Conservation (phyloP, 2,888 invertebrate genomes). For the Terebella lapidaria region DNA sequence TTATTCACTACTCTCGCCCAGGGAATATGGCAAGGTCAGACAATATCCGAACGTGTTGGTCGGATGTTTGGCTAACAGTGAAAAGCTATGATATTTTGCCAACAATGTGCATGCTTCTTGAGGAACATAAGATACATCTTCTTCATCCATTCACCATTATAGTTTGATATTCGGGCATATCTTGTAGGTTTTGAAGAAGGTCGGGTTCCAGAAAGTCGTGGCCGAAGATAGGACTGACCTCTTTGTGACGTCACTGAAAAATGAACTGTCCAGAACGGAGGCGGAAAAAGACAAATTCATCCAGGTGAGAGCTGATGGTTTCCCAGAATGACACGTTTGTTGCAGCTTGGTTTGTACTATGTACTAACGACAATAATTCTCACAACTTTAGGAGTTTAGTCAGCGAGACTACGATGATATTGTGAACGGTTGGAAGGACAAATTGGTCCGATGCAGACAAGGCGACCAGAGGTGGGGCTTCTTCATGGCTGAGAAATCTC, state of each 20-base stretch:
- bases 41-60: neutral
- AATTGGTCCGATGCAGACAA: conserved; percentile 30
- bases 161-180: no score
- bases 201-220: conserved; percentile 56
- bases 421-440: conserved; percentile 53
- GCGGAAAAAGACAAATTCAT: conserved; percentile 55
- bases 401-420: conserved; percentile 56
- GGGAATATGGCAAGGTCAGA: conserved; percentile 52
- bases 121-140: no score
- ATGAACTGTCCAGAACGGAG: conserved; percentile 54
- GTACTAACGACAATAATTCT: neutral
- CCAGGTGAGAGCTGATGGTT: conserved; percentile 27
- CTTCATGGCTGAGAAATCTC: conserved; percentile 38
- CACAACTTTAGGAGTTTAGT: conserved; percentile 53
- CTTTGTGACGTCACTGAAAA: conserved; percentile 55
- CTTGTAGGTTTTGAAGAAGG: conserved; percentile 51
- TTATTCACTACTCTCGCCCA: conserved; percentile 55
- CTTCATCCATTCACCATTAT: no score
- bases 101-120: no score
- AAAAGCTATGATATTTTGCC: neutral
- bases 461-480: conserved; percentile 45
- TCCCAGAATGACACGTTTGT: neutral
- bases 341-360: neutral
- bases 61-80: neutral
- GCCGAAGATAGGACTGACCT: conserved; percentile 56